Conservation (phyloP, 2,113 vertebrate species). For the Clarias magur region DNA sequence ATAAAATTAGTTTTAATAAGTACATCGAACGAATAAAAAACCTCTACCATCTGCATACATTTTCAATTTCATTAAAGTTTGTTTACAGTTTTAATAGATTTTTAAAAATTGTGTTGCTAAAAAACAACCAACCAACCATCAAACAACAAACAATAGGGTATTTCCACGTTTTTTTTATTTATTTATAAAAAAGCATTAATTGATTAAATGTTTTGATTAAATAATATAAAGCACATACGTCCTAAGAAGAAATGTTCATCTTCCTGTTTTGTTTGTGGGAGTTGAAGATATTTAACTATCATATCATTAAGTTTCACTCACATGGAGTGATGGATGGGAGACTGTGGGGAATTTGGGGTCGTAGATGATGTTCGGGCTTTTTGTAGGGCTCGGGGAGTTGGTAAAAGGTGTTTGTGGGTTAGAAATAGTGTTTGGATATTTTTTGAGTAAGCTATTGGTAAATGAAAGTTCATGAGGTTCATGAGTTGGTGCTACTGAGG, state of each 20-base stretch:
- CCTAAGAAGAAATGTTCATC: not conserved
- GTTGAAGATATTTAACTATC: not conserved
- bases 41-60: too few species aligned
- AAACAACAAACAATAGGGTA: too few species aligned
- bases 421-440: not conserved
- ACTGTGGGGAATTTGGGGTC: not conserved
- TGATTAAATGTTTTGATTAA: not conserved
- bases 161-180: not conserved
- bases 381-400: not conserved
- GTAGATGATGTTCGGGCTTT: not conserved
- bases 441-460: not conserved
- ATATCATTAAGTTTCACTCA: not conserved
- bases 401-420: not conserved
- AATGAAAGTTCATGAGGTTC: too few species aligned
- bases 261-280: not conserved
- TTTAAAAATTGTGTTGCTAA: not conserved
- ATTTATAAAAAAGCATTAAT: not conserved
- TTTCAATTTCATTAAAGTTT: not conserved
- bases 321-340: not conserved
- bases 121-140: not conserved
- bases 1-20: not conserved
- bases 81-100: not conserved
- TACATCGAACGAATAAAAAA: too few species aligned
- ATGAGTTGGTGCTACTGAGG: not conserved
- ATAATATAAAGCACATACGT: not conserved